Conservation (phyloP, 2,888 invertebrate species). For the Clitarchus hookeri region DNA sequence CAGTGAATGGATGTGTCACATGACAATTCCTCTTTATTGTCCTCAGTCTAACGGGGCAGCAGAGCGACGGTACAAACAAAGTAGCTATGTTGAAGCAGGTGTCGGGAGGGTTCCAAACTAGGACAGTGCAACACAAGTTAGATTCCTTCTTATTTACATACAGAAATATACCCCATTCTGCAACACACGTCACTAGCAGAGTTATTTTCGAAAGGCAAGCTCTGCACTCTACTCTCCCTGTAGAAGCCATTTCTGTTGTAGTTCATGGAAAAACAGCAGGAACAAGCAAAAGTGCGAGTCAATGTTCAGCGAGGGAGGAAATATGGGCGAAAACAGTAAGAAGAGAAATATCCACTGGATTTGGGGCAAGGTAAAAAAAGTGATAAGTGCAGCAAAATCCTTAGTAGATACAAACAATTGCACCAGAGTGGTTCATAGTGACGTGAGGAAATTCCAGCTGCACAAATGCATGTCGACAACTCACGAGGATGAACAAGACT, state of each 20-base stretch:
- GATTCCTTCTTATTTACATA: constrained; percentile 15
- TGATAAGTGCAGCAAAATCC: background rate
- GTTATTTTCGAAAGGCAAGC: background rate
- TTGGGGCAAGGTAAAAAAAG: background rate
- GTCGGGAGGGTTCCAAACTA: background rate
- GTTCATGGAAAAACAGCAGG: no score
- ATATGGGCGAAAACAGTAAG: no score
- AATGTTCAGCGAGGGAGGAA: no score
- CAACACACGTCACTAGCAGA: background rate
- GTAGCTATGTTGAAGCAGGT: background rate
- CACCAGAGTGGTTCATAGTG: no score
- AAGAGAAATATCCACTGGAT: background rate
- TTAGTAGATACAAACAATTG: background rate
- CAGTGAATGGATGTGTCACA: background rate
- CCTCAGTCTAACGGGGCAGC: background rate
- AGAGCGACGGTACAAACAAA: background rate
- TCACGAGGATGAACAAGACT: no score
- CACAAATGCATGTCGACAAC: no score
- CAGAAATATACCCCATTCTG: background rate
- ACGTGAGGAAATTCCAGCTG: no score
- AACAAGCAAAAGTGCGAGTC: no score
- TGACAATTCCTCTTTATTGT: background rate
- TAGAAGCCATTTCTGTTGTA: no score
- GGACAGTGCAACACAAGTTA: background rate
- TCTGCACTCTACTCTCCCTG: background rate